A percentile compares a stretch with the other conserved stretches of the same genome.
phyloP scores from a whole-genome alignment of 2,888 invertebrate species.

The Chaetogeoica ovagalla region DNA sequence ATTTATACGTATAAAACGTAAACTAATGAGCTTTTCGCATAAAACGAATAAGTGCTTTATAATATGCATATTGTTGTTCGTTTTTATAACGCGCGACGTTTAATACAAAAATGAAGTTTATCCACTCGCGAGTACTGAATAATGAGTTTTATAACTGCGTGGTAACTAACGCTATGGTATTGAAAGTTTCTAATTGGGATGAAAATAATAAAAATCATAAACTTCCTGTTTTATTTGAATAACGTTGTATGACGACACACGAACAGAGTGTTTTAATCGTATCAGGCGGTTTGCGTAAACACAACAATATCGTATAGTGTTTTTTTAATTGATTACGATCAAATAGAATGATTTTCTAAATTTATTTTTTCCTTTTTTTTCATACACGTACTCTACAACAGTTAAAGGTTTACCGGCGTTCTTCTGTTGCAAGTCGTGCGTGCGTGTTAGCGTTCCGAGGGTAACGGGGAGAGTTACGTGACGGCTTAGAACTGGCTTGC shows the following conservation, averaged over 20 bases:
- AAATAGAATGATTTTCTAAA: too few relatives aligned
- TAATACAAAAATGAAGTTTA: conserved; percentile 20
- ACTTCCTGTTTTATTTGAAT: conserved; percentile 22
- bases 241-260: not conserved
- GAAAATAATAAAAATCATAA: conserved; percentile 40
- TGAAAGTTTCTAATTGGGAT: conserved; percentile 36
- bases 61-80: not conserved
- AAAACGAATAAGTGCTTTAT: not conserved
- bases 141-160: conserved; percentile 40
- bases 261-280: conserved; percentile 31
- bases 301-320: not conserved
- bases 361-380: too few relatives aligned
- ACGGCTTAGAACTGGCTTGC: not conserved
- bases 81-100: not conserved
- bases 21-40: not conserved
- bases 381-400: not conserved
- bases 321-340: not conserved
- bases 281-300: not conserved
- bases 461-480: not conserved
- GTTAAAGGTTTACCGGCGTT: conserved; percentile 14
- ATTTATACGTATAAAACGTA: too few relatives aligned
- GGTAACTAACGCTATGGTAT: conserved; percentile 16
- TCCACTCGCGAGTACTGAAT: conserved; percentile 10
- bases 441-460: not conserved
- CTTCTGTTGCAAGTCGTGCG: not conserved